These are phyloP conservation scores for Ornithoptera priamus DNA, from an alignment of 2,888 invertebrate genomes.

Conservation along the genomic window DNA sequence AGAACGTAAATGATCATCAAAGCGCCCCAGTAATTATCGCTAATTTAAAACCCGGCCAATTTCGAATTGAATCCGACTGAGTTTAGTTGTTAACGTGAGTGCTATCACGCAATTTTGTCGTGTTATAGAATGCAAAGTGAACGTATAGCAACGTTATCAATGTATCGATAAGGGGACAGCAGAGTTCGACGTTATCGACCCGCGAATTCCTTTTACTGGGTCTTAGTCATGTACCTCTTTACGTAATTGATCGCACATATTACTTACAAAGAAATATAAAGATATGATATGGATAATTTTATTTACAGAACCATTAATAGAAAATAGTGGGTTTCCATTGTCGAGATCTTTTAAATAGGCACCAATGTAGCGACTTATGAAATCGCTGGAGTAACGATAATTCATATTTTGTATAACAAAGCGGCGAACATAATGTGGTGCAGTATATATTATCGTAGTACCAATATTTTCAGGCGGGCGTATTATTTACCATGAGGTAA, in stretches of 20 bases:
- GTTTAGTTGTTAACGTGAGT: constrained; percentile 55
- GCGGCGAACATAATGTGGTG: too few relatives aligned
- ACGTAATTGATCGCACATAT: neutral
- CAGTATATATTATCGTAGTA: too few relatives aligned
- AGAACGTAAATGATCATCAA: constrained; percentile 37
- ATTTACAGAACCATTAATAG: too few relatives aligned
- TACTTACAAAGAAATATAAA: too few relatives aligned
- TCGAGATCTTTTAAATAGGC: too few relatives aligned
- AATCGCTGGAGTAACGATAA: too few relatives aligned
- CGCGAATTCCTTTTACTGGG: constrained; percentile 23
- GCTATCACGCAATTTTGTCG: constrained; percentile 51
- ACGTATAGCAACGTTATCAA: constrained; percentile 54
- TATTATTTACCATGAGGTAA: too few relatives aligned
- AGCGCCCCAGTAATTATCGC: constrained; percentile 44
- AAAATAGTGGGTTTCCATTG: too few relatives aligned
- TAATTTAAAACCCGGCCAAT: constrained; percentile 51
- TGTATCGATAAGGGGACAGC: constrained; percentile 50
- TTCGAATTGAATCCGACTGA: constrained; percentile 52
- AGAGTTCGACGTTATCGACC: constrained; percentile 32
- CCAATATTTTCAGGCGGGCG: too few relatives aligned
- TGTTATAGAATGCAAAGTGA: constrained; percentile 49
- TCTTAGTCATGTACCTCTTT: constrained; percentile 14
- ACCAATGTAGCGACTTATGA: too few relatives aligned
- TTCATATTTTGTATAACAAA: too few relatives aligned
- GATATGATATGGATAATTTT: too few relatives aligned